Percentiles rank a stretch among this genome's conserved stretches.
Conservation (phyloP, 2,797 vertebrate genomes). For the Rhabdophis nuchalis region DNA sequence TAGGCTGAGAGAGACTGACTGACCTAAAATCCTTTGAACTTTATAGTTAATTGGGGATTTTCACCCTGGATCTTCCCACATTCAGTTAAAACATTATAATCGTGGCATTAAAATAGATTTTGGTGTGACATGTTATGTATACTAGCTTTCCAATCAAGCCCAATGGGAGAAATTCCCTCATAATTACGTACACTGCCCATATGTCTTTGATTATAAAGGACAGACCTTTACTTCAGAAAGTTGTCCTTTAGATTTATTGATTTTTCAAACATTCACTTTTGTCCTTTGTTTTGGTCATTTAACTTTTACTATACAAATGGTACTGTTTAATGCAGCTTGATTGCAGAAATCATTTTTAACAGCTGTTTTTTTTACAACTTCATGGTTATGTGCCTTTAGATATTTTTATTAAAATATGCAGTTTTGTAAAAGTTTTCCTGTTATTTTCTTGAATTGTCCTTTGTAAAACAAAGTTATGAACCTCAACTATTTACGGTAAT, state of each 20-base stretch:
- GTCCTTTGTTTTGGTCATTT: not conserved
- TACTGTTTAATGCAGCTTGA: not conserved
- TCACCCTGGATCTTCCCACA: not conserved
- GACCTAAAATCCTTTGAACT: not conserved
- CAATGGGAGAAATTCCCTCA: not conserved
- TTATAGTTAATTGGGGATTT: not conserved
- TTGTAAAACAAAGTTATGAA: not conserved
- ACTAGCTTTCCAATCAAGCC: not conserved
- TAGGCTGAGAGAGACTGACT: not conserved
- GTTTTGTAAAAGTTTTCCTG: not conserved
- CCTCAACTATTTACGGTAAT: not conserved
- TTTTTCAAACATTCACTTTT: not conserved
- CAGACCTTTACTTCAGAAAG: not conserved
- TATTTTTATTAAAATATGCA: not conserved
- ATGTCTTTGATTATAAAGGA: not conserved
- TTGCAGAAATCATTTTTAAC: not conserved
- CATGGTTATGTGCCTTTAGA: not conserved
- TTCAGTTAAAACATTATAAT: not conserved
- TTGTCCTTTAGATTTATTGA: not conserved
- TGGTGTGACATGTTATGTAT: not conserved
- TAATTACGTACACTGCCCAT: not conserved
- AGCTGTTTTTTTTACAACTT: not conserved
- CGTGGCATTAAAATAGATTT: not conserved
- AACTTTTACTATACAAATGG: not conserved
- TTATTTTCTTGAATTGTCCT: not conserved